These are phyloP conservation scores for Mormyrops attenuatus DNA, from an alignment of 2,797 vertebrate genomes.

Conservation along the genomic window DNA sequence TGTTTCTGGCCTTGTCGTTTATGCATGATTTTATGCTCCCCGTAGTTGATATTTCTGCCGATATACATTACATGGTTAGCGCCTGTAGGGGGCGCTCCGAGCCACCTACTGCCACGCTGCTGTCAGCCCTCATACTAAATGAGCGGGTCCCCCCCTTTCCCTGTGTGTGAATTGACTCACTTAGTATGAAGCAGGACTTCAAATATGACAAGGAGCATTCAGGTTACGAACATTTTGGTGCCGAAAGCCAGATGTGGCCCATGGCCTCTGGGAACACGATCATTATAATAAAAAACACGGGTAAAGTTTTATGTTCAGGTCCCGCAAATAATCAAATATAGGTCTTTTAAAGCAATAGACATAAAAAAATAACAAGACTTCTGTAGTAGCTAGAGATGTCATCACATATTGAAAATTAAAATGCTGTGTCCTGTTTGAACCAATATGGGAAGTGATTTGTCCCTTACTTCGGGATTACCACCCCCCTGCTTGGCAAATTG, in stretches of 20 bases:
- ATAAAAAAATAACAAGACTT: background rate
- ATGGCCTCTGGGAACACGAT: background rate
- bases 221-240: background rate
- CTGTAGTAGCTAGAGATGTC: background rate
- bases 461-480: background rate
- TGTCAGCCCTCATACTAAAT: background rate
- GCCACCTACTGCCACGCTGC: background rate
- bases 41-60: background rate
- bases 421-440: background rate
- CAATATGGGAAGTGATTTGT: background rate
- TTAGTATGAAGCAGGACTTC: background rate
- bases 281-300: background rate
- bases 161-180: background rate
- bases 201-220: background rate
- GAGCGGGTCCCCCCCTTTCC: background rate
- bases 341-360: background rate
- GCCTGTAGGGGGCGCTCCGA: background rate
- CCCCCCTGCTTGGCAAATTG: background rate
- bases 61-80: background rate
- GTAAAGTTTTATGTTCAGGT: background rate
- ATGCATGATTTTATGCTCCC: background rate
- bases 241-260: background rate
- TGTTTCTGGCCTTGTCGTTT: background rate
- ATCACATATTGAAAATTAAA: background rate
- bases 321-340: background rate